These are phyloP conservation scores for Delichon dasypus DNA, from an alignment of 2,797 vertebrate genomes.

Conservation along the genomic window DNA sequence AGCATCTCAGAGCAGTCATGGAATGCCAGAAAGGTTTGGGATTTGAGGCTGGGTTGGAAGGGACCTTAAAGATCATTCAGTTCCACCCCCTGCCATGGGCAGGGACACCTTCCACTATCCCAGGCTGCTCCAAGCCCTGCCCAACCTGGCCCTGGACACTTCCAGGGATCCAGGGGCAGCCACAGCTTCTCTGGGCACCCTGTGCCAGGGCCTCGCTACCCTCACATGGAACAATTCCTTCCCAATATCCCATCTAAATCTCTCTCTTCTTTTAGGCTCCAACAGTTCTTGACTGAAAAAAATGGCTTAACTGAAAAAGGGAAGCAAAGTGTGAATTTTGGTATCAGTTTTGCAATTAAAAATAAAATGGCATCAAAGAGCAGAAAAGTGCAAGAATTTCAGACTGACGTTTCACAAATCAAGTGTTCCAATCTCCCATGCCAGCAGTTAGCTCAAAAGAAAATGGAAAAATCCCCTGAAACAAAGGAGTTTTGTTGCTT, in stretches of 20 bases:
- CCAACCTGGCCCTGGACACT: fast-evolving
- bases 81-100: fast-evolving
- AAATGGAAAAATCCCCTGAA: not conserved
- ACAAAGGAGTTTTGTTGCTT: not conserved
- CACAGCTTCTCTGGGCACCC: not conserved
- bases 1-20: not conserved
- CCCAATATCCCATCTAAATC: not conserved
- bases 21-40: not conserved
- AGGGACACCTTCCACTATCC: fast-evolving
- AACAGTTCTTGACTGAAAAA: not conserved
- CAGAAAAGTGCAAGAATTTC: not conserved
- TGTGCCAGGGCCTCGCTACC: fast-evolving
- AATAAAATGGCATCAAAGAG: not conserved
- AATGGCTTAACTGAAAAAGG: not conserved
- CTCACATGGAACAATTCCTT: not conserved
- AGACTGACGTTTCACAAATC: not conserved
- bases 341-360: not conserved
- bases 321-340: not conserved
- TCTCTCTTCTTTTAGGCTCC: not conserved
- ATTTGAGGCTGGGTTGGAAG: not conserved
- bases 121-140: fast-evolving
- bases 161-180: not conserved
- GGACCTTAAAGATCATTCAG: fast-evolving
- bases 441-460: not conserved
- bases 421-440: not conserved